phyloP scores from a whole-genome alignment of 35 echinoderm and acorn worm species.

The Apostichopus japonicus region DNA sequence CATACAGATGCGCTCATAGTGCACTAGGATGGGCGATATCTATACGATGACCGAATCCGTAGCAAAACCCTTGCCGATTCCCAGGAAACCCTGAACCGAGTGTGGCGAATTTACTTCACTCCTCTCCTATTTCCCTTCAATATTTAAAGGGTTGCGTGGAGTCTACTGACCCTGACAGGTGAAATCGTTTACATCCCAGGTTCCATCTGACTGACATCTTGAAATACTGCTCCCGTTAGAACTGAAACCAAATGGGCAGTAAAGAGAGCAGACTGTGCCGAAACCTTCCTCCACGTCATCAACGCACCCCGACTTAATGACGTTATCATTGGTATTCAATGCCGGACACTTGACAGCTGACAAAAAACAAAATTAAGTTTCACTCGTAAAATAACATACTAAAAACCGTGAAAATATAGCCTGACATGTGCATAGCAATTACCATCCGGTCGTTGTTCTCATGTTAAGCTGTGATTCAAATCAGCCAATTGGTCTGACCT shows the following conservation, averaged over 20 bases:
- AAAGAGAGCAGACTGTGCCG: conserved; percentile 50
- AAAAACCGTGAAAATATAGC: neutral
- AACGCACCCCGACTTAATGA: neutral
- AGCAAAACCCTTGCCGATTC: too few species aligned
- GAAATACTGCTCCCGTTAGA: neutral
- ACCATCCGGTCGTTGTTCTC: neutral
- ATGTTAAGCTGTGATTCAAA: neutral
- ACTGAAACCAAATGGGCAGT: conserved; percentile 33
- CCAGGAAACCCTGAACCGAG: too few species aligned
- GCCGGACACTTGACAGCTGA: neutral
- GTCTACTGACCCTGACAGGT: conserved; percentile 35
- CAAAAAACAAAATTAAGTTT: neutral
- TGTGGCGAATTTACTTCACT: too few species aligned
- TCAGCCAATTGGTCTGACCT: neutral
- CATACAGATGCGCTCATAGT: too few species aligned
- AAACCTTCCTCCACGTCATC: neutral
- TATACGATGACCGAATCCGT: too few species aligned
- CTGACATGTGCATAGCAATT: neutral
- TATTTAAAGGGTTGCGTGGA: too few species aligned
- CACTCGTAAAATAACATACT: neutral
- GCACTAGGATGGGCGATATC: too few species aligned
- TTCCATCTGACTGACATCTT: conserved; percentile 30
- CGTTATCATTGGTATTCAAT: neutral
- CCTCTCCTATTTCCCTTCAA: too few species aligned
- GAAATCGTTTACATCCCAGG: conserved; percentile 18